Evolutionary conservation across 1,140 invertebrate species (phyloP), one percentile per base, ranked within the genome.

Genomic region (Hesperophylax magnus): DNA sequence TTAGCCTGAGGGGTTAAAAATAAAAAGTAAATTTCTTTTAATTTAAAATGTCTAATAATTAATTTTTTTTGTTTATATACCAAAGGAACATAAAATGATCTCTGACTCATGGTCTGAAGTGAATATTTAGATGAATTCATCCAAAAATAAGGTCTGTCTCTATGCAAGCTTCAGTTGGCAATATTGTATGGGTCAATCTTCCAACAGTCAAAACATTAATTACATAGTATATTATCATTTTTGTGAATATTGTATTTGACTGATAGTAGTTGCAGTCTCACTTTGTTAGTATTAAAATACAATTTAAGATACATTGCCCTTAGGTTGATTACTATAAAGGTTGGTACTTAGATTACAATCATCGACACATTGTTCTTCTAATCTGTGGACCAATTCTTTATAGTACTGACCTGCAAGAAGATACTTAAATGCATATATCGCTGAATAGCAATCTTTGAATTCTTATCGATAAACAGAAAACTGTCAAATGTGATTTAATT

Each of bases 31-130:
- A 1, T 27, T 61, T 61, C 58, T 61, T 61, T 47, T 9, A 47
- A 14, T 47, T 14, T 14, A 14, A 47, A 47, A 47, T 47, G 39
- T 47, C 9, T 14, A 47, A 47, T 14, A 2, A 14, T 27, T 31
- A n/a, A 27, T 22, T 17, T 67, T 2, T 65, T 65, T 67, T 22
- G 6, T 53, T 56, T 54, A 54, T 24, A 54, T 53, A 72, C 69
- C 69, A 72, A 72, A 72, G 69, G 39, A 53, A 18, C 2, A 72
- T 18, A 53, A 72, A 56, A 72, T 53, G 69, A 72, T 72, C 69
- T 72, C 69, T 27, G 69, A 31, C 63, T 67, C 63, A 54, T 54
- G 47, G 53, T 47, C 39, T 47, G 39, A 47, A 47, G 39, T 47
- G 11, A 47, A 47, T 47, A 31, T 65, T 67, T 67, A 17, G 8